Percentiles rank a stretch among this genome's conserved stretches.
Evolutionary conservation across 2,113 vertebrate genomes (phyloP).

Genomic region (Ptilorrhoa leucosticta): DNA sequence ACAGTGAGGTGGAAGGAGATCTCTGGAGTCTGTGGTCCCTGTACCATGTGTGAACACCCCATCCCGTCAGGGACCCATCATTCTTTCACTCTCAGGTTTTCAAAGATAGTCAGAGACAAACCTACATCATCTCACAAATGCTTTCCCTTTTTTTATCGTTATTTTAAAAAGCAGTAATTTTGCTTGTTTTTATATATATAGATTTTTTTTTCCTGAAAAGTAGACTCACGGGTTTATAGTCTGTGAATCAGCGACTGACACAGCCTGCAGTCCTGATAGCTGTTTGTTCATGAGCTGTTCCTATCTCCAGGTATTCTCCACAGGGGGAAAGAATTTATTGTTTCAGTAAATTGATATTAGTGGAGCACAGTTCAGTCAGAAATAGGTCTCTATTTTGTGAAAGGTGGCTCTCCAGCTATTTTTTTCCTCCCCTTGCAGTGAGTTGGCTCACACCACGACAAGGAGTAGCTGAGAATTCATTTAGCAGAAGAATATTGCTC

Average conservation of each 20-base stretch:
- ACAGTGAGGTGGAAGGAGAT: not conserved
- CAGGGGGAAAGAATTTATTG: slow-evolving; percentile 25
- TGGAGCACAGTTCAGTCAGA: slow-evolving; percentile 12
- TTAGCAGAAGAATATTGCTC: slow-evolving; percentile 48
- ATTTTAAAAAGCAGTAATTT: not conserved
- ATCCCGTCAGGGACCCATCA: not conserved
- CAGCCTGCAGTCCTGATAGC: slow-evolving; percentile 1
- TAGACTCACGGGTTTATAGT: not conserved
- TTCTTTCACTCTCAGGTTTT: not conserved
- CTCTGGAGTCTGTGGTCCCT: not conserved
- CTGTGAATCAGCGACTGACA: not conserved
- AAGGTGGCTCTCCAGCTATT: slow-evolving; percentile 8
- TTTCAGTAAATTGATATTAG: slow-evolving; percentile 58
- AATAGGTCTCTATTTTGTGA: not conserved
- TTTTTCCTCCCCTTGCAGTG: not conserved
- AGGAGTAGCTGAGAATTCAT: slow-evolving; percentile 41
- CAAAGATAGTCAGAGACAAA: not conserved
- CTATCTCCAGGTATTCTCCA: slow-evolving; percentile 19
- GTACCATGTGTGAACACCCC: not conserved
- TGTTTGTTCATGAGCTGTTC: slow-evolving; percentile 21
- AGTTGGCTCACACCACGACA: not conserved
- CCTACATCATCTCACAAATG: not conserved
- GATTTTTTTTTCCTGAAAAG: not conserved
- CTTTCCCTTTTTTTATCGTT: not conserved
- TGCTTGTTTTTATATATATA: not conserved